Conservation (phyloP, 2,113 vertebrate species). For the Erythrocercus mccallii region DNA sequence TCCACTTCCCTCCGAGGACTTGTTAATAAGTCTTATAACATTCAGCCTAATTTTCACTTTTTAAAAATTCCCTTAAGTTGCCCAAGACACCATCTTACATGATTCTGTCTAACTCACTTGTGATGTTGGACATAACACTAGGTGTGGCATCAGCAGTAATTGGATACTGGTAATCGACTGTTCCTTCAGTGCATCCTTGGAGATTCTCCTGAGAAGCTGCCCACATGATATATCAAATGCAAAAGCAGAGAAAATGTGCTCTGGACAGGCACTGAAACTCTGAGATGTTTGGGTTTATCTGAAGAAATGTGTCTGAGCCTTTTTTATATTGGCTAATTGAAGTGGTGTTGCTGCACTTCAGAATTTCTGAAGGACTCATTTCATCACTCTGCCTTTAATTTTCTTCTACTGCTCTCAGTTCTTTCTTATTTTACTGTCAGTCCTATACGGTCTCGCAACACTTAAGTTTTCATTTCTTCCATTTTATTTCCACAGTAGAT, state of each 20-base stretch:
- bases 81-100: not conserved
- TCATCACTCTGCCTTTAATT: not conserved
- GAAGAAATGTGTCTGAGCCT: not conserved
- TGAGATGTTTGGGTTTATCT: not conserved
- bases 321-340: not conserved
- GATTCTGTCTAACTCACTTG: not conserved
- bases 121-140: not conserved
- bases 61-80: not conserved
- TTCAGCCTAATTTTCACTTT: not conserved
- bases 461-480: conserved; percentile 24
- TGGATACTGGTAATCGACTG: not conserved
- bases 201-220: not conserved
- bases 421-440: conserved; percentile 6
- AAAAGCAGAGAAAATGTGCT: not conserved
- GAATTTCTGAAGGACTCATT: not conserved
- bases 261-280: not conserved
- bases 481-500: conserved; percentile 24
- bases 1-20: not conserved
- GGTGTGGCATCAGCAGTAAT: not conserved
- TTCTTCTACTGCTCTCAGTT: not conserved
- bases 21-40: not conserved
- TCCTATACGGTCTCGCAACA: not conserved
- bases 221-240: not conserved
- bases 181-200: not conserved
- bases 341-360: not conserved